These are phyloP conservation scores for Steromphala cineraria DNA, from an alignment of 2,888 invertebrate genomes.

Conservation along the genomic window DNA sequence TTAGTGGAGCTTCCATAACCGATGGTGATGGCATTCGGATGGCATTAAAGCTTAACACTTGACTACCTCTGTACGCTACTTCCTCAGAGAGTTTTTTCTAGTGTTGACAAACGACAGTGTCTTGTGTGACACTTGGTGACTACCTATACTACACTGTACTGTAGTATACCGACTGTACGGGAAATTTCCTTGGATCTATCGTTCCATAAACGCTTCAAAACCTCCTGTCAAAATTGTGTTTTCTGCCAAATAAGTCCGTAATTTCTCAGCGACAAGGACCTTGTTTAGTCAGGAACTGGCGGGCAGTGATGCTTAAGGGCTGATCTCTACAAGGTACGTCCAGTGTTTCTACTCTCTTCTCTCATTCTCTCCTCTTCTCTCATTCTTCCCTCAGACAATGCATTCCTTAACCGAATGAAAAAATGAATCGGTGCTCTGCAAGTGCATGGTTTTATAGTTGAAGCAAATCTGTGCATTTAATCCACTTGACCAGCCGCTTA, in stretches of 20 bases:
- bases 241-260: neutral
- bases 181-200: too few species aligned
- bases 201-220: neutral
- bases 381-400: neutral
- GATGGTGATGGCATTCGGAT: slow-evolving; percentile 20
- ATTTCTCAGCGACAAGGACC: slow-evolving; percentile 7
- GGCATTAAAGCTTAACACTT: slow-evolving; percentile 26
- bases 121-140: neutral
- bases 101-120: neutral
- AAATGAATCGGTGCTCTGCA: too few species aligned
- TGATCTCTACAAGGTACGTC: neutral
- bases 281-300: neutral
- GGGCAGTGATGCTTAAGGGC: neutral
- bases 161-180: too few species aligned
- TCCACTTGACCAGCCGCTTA: neutral
- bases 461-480: too few species aligned
- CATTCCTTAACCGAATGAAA: too few species aligned
- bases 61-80: slow-evolving; percentile 4
- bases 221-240: slow-evolving; percentile 17
- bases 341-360: neutral
- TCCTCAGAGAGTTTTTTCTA: neutral
- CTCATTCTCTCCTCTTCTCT: slow-evolving; percentile 16
- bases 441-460: too few species aligned
- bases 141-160: neutral
- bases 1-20: slow-evolving; percentile 15